These are phyloP conservation scores for Pseudomyrmex pallidus DNA, from an alignment of 1,140 invertebrate species.

Conservation along the genomic window DNA sequence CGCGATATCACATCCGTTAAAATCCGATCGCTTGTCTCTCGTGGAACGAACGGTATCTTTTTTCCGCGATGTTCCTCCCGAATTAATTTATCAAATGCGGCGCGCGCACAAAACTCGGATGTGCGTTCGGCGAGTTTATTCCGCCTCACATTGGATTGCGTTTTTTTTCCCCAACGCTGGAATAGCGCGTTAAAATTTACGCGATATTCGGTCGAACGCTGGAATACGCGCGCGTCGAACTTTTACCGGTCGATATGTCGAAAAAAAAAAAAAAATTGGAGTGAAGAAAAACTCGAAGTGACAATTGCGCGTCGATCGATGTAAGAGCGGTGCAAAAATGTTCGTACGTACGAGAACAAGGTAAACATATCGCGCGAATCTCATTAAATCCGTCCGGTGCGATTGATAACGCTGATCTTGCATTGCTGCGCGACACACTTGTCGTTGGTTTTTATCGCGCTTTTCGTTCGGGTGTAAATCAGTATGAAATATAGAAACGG, in stretches of 20 bases:
- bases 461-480: conserved; percentile 31
- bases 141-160: neutral
- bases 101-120: conserved; percentile 4
- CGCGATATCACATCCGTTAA: too few species aligned
- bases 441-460: conserved; percentile 9
- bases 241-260: neutral
- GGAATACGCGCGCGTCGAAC: conserved; percentile 2
- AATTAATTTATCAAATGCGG: conserved; percentile 43
- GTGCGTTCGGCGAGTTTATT: conserved; percentile 14
- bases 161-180: neutral
- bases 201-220: neutral
- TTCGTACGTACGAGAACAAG: too few species aligned
- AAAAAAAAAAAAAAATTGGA: neutral
- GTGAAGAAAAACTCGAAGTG: neutral
- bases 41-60: neutral
- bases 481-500: conserved; percentile 24
- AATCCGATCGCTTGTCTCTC: neutral
- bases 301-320: neutral
- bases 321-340: neutral
- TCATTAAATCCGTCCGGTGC: neutral
- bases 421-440: neutral
- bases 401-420: conserved; percentile 22
- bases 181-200: conserved; percentile 52
- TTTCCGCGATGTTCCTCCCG: conserved; percentile 15
- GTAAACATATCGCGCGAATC: neutral